These are phyloP conservation scores for Drosophila sulfurigaster DNA, from an alignment of 1,140 invertebrate genomes.

Conservation along the genomic window DNA sequence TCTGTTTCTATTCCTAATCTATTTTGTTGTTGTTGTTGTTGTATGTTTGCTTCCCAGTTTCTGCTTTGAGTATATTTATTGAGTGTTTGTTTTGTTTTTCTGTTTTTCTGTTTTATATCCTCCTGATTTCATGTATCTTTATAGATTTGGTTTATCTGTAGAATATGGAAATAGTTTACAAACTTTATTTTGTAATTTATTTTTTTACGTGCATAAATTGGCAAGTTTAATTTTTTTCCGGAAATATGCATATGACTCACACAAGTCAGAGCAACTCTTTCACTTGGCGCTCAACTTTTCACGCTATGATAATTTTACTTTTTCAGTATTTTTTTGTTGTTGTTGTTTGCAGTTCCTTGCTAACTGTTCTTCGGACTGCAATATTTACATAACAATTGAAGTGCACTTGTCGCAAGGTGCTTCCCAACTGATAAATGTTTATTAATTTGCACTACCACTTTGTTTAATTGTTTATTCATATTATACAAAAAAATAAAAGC, in stretches of 20 bases:
- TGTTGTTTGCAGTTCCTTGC: too few species aligned
- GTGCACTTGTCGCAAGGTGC: constrained; percentile 3
- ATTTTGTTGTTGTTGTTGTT: constrained; percentile 28
- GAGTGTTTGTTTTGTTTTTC: neutral
- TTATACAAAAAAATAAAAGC: constrained; percentile 6
- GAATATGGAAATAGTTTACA: too few species aligned
- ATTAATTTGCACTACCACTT: constrained; percentile 11
- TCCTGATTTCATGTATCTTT: constrained; percentile 16
- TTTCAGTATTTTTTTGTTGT: too few species aligned
- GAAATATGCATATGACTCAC: constrained; percentile 3
- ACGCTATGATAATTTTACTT: too few species aligned
- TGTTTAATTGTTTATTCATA: constrained; percentile 15
- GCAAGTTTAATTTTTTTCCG: constrained; percentile 6
- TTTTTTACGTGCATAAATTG: neutral
- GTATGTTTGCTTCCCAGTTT: constrained; percentile 34
- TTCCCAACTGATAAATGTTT: constrained; percentile 11
- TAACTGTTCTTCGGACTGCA: neutral
- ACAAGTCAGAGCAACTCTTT: too few species aligned
- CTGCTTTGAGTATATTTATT: constrained; percentile 2
- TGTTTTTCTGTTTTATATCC: neutral
- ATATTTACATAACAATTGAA: constrained; percentile 7
- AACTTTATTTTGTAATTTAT: neutral
- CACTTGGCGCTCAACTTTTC: too few species aligned
- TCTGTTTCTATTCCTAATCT: constrained; percentile 37
- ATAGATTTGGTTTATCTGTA: constrained; percentile 19